phyloP scores from a whole-genome alignment of 2,888 invertebrate species.

The Coenonympha arcania region DNA sequence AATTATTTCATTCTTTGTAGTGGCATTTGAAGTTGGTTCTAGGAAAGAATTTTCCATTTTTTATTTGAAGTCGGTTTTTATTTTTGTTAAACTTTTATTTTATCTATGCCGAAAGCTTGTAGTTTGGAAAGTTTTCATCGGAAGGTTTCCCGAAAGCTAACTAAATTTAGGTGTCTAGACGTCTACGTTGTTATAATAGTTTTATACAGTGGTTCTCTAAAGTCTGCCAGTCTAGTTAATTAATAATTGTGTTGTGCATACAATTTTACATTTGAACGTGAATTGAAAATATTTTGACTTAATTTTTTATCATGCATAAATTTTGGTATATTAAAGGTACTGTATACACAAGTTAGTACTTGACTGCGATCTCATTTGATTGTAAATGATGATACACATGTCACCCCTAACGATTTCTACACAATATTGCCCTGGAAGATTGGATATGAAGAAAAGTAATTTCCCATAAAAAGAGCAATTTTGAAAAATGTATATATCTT shows the following conservation, averaged over 20 bases:
- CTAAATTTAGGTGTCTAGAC: constrained; percentile 16
- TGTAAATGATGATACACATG: neutral
- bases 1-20: too few species aligned
- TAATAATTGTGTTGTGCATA: neutral
- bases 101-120: too few species aligned
- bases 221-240: constrained; percentile 6
- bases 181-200: constrained; percentile 8
- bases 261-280: neutral
- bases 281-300: neutral
- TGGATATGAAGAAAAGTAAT: too few species aligned
- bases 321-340: neutral
- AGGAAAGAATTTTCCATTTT: too few species aligned
- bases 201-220: constrained; percentile 3
- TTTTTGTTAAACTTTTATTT: too few species aligned
- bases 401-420: too few species aligned
- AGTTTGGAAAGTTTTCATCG: neutral
- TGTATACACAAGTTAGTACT: too few species aligned
- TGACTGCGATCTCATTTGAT: neutral
- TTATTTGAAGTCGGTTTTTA: too few species aligned
- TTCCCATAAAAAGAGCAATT: too few species aligned
- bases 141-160: neutral
- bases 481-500: too few species aligned
- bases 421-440: too few species aligned
- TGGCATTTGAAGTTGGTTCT: too few species aligned
- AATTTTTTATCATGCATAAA: neutral